Base-by-base conservation (phyloP, 1,140 invertebrate species). In the Atta colombica region DNA sequence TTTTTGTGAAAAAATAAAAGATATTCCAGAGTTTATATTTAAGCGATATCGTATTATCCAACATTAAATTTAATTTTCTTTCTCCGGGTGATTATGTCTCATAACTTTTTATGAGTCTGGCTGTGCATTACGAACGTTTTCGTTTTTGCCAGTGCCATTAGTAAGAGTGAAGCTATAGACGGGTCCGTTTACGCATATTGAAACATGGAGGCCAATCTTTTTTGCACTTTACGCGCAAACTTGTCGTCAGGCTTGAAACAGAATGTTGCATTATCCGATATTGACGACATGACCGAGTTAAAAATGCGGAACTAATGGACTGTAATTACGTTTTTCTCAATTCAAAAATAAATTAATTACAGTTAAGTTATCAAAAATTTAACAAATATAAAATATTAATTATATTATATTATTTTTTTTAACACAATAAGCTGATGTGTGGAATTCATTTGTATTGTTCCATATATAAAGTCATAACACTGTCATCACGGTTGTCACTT, bases 291-390 rank as follows among this genome's bases (percentile, higher is more conserved):
- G 49, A 39, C 18, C 49, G 28, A 6, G 60, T 4, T 55, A 81
- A 69, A 55, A 81, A n/a, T 39, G 49, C 31, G 21, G 58, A 55
- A 69, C 63, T 80, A 80, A 80, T 80, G 49, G 77, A 80, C n/a
- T 58, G 10, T 14, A 45, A 39, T 45, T 58, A 60, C 21, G n/a
- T 60, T 68, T 10, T 31, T 31, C 31, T 14, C 35, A 68, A 21
- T 66, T 68, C 1, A 3, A 68, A 68, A 21, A 45, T 25, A 6
- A 45, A 18, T 18, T 35, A 66, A 10, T 66, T 66, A 65, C 2
- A 63, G n/a, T 66, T 35, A n/a, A 66, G 0, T n/a, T 35, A 18
- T 2, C 16, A 35, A 65, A 65, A 35, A 66, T 35, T 66, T 35
- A 66, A 8, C 18, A 8, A 35, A 2, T 66, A 35, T 65, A 65